Conservation (phyloP, 2,113 vertebrate genomes). For the Laterallus jamaicensis region DNA sequence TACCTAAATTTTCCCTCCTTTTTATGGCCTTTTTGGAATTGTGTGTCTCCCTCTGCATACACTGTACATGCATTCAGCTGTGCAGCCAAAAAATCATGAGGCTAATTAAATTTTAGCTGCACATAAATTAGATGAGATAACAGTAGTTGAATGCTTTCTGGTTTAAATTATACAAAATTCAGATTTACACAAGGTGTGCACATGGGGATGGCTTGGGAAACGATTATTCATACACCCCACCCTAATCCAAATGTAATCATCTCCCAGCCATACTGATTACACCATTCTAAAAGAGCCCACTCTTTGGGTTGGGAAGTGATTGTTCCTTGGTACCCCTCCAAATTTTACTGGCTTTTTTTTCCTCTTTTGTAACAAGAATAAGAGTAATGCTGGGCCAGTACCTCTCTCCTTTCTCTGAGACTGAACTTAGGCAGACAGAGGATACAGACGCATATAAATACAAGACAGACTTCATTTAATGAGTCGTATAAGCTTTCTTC, state of each 20-base stretch:
- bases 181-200: slow-evolving; percentile 59
- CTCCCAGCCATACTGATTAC: slow-evolving; percentile 30
- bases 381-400: background rate
- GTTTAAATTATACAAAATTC: slow-evolving; percentile 51
- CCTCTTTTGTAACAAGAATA: background rate
- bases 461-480: background rate
- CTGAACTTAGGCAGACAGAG: background rate
- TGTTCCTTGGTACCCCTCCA: slow-evolving; percentile 54
- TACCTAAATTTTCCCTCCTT: slow-evolving; percentile 51
- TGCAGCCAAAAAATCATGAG: slow-evolving; percentile 65
- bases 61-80: background rate
- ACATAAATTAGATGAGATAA: slow-evolving; percentile 68
- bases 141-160: slow-evolving; percentile 56
- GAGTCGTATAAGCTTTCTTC: background rate
- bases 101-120: slow-evolving; percentile 59
- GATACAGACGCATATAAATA: background rate
- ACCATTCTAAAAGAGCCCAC: slow-evolving; percentile 30
- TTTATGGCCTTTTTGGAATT: slow-evolving; percentile 54
- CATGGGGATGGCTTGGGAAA: slow-evolving; percentile 48
- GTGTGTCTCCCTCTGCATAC: slow-evolving; percentile 48
- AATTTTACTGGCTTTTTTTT: background rate
- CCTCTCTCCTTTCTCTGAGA: background rate
- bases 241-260: slow-evolving; percentile 46
- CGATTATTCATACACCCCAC: slow-evolving; percentile 47
- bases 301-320: slow-evolving; percentile 15